These are phyloP conservation scores for Pemphigus obesinymphae DNA, from an alignment of 1,140 invertebrate genomes.

Conservation along the genomic window DNA sequence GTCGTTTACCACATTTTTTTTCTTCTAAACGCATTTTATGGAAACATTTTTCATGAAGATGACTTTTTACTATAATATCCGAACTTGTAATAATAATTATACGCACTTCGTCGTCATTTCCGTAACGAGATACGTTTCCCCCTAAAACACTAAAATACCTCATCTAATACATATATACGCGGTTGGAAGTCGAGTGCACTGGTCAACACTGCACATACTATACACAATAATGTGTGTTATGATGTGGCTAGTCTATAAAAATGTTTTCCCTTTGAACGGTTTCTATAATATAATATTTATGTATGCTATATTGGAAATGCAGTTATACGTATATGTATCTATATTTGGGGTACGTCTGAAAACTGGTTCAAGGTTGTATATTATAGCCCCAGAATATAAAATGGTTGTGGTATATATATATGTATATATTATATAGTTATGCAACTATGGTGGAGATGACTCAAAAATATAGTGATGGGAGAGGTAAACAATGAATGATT, in stretches of 20 bases:
- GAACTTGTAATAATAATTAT: not conserved
- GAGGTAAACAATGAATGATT: not conserved
- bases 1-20: not conserved
- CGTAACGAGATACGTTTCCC: not conserved
- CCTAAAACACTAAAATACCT: not conserved
- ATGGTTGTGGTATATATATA: not conserved
- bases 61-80: not conserved
- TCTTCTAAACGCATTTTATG: not conserved
- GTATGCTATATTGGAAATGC: not conserved
- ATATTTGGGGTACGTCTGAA: not conserved
- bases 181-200: not conserved
- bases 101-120: not conserved
- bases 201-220: not conserved
- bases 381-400: not conserved
- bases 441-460: not conserved
- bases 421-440: too few relatives aligned
- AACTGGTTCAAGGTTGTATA: conserved; percentile 2
- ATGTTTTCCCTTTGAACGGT: not conserved
- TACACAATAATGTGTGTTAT: not conserved
- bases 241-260: not conserved
- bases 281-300: not conserved
- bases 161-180: not conserved
- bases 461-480: not conserved
- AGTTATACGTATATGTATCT: not conserved
- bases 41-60: not conserved